These are phyloP conservation scores for Anastrepha obliqua DNA, from an alignment of 1,140 invertebrate genomes.

Conservation along the genomic window DNA sequence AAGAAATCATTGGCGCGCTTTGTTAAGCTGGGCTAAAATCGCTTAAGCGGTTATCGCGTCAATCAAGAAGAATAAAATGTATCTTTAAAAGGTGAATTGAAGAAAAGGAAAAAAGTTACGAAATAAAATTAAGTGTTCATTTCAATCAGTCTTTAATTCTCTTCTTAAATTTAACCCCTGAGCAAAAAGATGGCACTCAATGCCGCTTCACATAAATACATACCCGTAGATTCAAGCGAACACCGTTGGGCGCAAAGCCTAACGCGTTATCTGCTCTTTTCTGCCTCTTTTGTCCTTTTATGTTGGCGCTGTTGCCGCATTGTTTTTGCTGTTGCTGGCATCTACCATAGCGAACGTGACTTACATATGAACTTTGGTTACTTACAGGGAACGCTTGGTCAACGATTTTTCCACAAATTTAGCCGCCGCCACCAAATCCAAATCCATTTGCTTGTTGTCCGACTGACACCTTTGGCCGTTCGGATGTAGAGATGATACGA, in stretches of 20 bases:
- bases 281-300: background rate
- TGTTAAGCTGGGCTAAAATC: too few species aligned
- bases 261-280: background rate
- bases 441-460: slow-evolving; percentile 31
- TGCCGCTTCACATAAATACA: too few species aligned
- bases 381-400: background rate
- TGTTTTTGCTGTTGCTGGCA: background rate
- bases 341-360: background rate
- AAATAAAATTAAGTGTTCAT: too few species aligned
- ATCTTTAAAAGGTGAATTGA: too few species aligned
- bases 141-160: too few species aligned
- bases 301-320: background rate
- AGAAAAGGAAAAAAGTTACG: too few species aligned
- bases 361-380: background rate
- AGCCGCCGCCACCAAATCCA: background rate
- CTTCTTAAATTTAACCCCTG: too few species aligned
- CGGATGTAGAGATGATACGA: background rate
- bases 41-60: too few species aligned
- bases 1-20: too few species aligned
- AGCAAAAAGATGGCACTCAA: too few species aligned
- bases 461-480: background rate
- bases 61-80: too few species aligned
- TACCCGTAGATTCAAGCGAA: background rate
- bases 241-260: background rate
- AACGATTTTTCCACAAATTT: background rate